Percentiles rank a stretch among this genome's conserved stretches.
These are phyloP conservation scores for Phyllotreta striolata DNA, from an alignment of 2,888 invertebrate species.

Conservation along the genomic window DNA sequence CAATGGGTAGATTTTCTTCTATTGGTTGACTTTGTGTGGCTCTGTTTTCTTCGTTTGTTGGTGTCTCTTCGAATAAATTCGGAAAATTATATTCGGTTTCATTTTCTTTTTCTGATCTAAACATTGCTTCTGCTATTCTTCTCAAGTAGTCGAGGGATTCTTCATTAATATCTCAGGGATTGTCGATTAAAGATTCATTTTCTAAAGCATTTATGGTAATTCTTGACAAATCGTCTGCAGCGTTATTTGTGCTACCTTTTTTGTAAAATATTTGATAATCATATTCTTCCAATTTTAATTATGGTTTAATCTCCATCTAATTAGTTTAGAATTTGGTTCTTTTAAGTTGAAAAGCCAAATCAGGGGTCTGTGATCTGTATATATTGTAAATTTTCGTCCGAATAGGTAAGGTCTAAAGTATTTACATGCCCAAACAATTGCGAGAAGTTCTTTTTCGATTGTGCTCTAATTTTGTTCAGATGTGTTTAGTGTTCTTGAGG, in stretches of 20 bases:
- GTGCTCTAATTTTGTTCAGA: conserved; percentile 54
- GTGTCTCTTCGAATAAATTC: too few species aligned
- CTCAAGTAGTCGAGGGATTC: too few species aligned
- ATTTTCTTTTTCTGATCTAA: too few species aligned
- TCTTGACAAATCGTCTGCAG: too few species aligned
- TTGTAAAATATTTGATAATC: conserved; percentile 42
- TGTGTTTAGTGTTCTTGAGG: conserved; percentile 50
- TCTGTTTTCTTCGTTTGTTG: too few species aligned
- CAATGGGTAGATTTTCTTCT: too few species aligned
- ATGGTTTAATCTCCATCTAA: conserved; percentile 53
- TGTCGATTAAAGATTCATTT: too few species aligned
- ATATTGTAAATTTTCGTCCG: conserved; percentile 52
- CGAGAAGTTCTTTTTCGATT: conserved; percentile 55
- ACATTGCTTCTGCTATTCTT: too few species aligned
- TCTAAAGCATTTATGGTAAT: too few species aligned
- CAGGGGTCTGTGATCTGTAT: conserved; percentile 55
- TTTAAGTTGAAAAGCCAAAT: conserved; percentile 51
- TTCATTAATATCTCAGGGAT: too few species aligned
- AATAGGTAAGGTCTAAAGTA: conserved; percentile 56
- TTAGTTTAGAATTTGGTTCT: conserved; percentile 49
- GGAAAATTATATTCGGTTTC: too few species aligned
- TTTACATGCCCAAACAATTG: conserved; percentile 53
- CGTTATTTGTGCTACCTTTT: conserved; percentile 2
- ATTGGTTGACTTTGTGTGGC: too few species aligned
- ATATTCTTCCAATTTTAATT: conserved; percentile 51